phyloP scores from a whole-genome alignment of 2,888 invertebrate genomes.

The Molorchus minor region DNA sequence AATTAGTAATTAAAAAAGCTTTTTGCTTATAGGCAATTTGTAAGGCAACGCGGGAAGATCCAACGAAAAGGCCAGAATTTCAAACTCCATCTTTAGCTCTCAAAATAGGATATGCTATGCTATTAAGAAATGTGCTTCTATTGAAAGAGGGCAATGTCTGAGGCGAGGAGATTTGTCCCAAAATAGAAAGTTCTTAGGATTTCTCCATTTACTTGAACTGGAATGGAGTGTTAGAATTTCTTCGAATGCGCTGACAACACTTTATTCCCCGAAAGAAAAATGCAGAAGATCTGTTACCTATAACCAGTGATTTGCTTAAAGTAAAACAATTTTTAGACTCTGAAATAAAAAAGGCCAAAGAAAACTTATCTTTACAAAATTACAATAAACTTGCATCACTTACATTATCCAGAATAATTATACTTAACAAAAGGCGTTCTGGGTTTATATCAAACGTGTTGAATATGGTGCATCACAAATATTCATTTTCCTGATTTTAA shows the following conservation, averaged over 20 bases:
- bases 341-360: constrained; percentile 24
- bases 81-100: constrained; percentile 32
- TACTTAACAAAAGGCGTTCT: constrained; percentile 34
- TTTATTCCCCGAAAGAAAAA: constrained; percentile 34
- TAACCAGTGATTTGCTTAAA: constrained; percentile 37
- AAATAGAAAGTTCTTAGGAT: constrained; percentile 32
- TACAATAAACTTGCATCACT: constrained; percentile 23
- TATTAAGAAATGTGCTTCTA: constrained; percentile 34
- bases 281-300: constrained; percentile 35
- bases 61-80: constrained; percentile 14
- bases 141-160: constrained; percentile 32
- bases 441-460: too few relatives aligned
- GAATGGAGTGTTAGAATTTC: constrained; percentile 38
- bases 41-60: background rate
- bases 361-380: constrained; percentile 5
- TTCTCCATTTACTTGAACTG: constrained; percentile 32
- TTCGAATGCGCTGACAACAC: constrained; percentile 32
- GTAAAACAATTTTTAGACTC: constrained; percentile 30
- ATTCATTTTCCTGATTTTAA: too few relatives aligned
- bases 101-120: constrained; percentile 36
- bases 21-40: constrained; percentile 8
- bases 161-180: constrained; percentile 28
- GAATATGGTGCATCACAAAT: too few relatives aligned
- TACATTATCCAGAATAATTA: constrained; percentile 28
- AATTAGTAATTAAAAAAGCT: constrained; percentile 13